Base-by-base conservation (phyloP, 2,888 invertebrate species). In the Agrypnus murinus region DNA sequence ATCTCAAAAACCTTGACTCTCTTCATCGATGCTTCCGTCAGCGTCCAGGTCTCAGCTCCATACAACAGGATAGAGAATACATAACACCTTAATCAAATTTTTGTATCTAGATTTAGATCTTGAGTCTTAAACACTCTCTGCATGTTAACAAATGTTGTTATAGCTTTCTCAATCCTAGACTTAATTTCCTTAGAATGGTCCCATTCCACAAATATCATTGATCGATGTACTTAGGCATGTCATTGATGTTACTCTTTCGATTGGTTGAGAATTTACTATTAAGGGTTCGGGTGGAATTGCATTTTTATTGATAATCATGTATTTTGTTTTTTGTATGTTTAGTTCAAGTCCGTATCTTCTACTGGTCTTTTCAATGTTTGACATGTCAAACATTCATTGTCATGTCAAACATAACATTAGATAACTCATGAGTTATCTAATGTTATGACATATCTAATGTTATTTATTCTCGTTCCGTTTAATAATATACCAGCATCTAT, bases 401-500 rank as follows among this genome's bases (percentile, higher is more conserved):
- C n/a, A n/a, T n/a, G n/a, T n/a, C n/a, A n/a, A n/a, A n/a, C 46
- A 50, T 50, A 25, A 25, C 25, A 17, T 43, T 14, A 8, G 19
- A 31, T 15, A 43, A 12, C 17, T 12, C 25, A n/a, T n/a, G 25
- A 12, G 17, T 12, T 43, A 15, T 31, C 19, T 8, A 14, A 43
- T 17, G 25, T 25, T 25, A 50, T 50, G 46, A 46, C n/a, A n/a
- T 59, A 59, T 36, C 45, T 59, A 5, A 59, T 59, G 12, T 59
- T 59, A 43, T 59, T 59, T 2, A 43, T 15, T 12, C 5, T 17
- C 14, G 25, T 45, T 7, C 59, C 45, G n/a, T 59, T 59, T 19
- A 59, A 10, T 1, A 12, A 15, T 4, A 38, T 58, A 9, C 58
- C 58, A 15, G 8, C 55, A 5, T 38, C 15, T 17, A 15, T 14